Base-by-base conservation (phyloP, 2,888 invertebrate species). In the Chrysopilus asiliformis region DNA sequence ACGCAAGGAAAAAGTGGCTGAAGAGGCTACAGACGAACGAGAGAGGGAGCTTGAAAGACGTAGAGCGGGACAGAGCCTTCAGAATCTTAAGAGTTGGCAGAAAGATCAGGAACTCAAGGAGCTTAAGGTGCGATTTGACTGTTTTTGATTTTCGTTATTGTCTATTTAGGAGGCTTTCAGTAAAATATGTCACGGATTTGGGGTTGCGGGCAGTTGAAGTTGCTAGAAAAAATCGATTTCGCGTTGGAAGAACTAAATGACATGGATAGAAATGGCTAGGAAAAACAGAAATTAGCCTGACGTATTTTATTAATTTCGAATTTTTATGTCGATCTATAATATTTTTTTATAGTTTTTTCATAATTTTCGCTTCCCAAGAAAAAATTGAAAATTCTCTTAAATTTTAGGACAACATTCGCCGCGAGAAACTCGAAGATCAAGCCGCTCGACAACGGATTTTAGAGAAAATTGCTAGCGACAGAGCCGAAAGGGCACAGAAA, bases 391-490 rank as follows among this genome's bases (percentile, higher is more conserved):
- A 30, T 9, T 32, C 20, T 19, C 20, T 12, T 15, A 9, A 3
- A 32, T 34, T 29, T 30, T 22, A 50, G 44, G 53, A 55, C 27
- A 53, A 46, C 27, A 50, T 82, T 29, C 74, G 76, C 49, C 77
- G 74, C 38, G 87, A 86, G 48, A 82, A 79, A 51, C 66, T 76
- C 45, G 83, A 79, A 45, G 81, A 84, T 48, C 70, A 76, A 45
- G 67, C 74, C 8, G 83, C 82, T 0, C 68, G 81, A 8, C 81
- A 90, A 45, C 72, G 79, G 34, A 78, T 91, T 13, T 64, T 79
- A 40, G 78, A 79, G 36, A 85, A 90, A 59, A 90, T 91, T 42
- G 86, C 81, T 2, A 80, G 80, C 53, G 91, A 91, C 60, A 75
- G 83, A 51, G 76, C 76, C 1, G 82, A 81, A 53, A 57, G 80